phyloP scores from a whole-genome alignment of 2,797 vertebrate species.

The Phataginus tetradactyla region DNA sequence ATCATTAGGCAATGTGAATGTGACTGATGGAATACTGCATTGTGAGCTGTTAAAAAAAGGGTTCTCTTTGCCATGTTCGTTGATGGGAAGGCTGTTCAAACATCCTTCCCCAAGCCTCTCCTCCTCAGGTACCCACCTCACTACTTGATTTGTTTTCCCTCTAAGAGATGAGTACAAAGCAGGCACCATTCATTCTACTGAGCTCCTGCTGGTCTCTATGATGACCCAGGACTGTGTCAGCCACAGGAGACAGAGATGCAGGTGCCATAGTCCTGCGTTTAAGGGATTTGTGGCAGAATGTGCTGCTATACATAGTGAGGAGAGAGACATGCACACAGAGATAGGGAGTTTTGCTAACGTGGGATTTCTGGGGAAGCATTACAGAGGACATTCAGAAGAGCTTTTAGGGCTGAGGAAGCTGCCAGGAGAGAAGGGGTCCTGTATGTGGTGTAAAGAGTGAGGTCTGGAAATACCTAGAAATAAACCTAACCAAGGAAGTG shows the following conservation, averaged over 20 bases:
- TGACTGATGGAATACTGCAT: slow-evolving; percentile 64
- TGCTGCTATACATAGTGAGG: accelerated
- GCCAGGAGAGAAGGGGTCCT: background rate
- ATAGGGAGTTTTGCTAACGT: too few species aligned
- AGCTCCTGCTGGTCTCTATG: accelerated
- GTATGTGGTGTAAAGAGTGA: background rate
- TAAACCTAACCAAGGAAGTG: too few species aligned
- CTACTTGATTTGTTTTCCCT: background rate
- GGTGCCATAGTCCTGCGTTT: accelerated
- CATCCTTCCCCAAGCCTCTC: background rate
- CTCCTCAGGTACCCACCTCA: background rate
- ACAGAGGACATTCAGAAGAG: background rate
- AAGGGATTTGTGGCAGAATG: background rate
- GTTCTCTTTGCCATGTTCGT: slow-evolving; percentile 71
- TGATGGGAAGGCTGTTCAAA: background rate
- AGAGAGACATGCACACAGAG: background rate
- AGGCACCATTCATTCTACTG: background rate
- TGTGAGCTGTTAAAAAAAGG: slow-evolving; percentile 70
- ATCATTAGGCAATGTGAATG: slow-evolving; percentile 81
- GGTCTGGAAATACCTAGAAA: too few species aligned
- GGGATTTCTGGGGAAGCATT: background rate
- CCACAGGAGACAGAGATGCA: background rate
- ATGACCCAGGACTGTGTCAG: background rate
- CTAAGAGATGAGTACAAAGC: background rate
- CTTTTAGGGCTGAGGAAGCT: background rate